Base-by-base conservation (phyloP, 2,797 vertebrate genomes). In the Odontamblyopus rebecca region DNA sequence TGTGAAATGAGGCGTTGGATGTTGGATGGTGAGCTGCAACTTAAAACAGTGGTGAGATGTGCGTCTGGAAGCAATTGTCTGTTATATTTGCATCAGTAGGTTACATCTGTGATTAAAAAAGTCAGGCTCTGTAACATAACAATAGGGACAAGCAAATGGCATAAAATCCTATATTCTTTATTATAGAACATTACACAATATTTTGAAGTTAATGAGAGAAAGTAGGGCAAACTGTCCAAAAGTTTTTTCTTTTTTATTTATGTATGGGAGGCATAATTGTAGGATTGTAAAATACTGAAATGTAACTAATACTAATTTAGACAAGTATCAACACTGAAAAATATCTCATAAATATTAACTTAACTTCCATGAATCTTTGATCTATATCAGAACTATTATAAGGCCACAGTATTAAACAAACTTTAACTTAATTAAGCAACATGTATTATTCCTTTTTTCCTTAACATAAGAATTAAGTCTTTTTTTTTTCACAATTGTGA, bases 31-130 rank as follows among this genome's bases (percentile, higher is more conserved):
- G 82, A 87, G 82, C 76, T 61, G 73, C 70, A 16, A 68, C 76
- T 72, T 71, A 70, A 82, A 59, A 38, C 29, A 12, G 60, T 6
- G 29, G 69, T 72, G 78, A 67, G 74, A 87, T 89, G 81, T 82
- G 73, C 67, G 89, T 88, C 83, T 92, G 91, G 90, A 89, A 91
- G 80, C 76, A 83, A 89, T 92, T 71, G 76, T 56, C 70, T 50
- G 66, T 81, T 69, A 87, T 91, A 89, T 89, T 86, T 91, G 87
- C 88, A 82, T 82, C 71, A 75, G 76, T 85, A 85, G 86, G 88
- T 90, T 90, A 89, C 3, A 26, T 3, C 29, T 29, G 19, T 12
- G 27, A 32, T 30, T 15, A 32, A 16, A 60, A 26, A 57, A 12
- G 23, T 57, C 23, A 1, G 8, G 57, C 29, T 60, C 5, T 59